Conservation (phyloP, 1,140 invertebrate species). For the Trachymyrmex cornetzi region DNA sequence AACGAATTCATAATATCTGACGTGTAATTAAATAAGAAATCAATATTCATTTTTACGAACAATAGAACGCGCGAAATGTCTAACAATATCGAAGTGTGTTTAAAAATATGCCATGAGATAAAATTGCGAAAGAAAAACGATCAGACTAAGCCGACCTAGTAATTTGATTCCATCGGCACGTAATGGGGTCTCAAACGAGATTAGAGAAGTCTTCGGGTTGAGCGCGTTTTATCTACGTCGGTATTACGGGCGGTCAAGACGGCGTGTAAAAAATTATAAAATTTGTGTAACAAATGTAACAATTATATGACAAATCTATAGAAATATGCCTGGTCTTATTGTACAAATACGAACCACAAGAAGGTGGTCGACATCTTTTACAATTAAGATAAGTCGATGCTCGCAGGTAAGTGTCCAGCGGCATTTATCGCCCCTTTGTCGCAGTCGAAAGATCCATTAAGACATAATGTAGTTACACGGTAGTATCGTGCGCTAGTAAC, state of each 20-base stretch:
- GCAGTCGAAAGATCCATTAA: conserved; percentile 59
- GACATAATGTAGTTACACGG: conserved; percentile 44
- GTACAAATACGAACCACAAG: not conserved
- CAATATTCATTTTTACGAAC: not conserved
- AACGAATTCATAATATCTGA: not conserved
- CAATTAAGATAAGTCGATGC: conserved; percentile 5
- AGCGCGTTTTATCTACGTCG: conserved; percentile 29
- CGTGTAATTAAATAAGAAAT: not conserved
- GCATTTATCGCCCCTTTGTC: conserved; percentile 51
- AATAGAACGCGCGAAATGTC: not conserved
- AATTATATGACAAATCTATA: not conserved
- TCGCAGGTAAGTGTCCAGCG: conserved; percentile 26
- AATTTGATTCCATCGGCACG: conserved; percentile 49
- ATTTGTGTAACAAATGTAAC: not conserved
- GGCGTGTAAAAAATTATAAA: not conserved
- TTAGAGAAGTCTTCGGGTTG: conserved; percentile 33
- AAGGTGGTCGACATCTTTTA: conserved; percentile 3
- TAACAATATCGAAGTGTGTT: not conserved
- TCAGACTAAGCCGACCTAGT: conserved; percentile 1
- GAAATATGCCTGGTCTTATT: not conserved
- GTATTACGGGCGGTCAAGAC: conserved; percentile 16
- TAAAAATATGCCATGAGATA: not conserved
- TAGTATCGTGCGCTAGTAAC: conserved; percentile 51
- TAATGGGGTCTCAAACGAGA: conserved; percentile 41
- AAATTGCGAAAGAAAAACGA: conserved; percentile 46